Evolutionary conservation across 35 echinoderm and acorn worm species (phyloP), one percentile per base, ranked within the genome.

Genomic region (Chiridota heheva): DNA sequence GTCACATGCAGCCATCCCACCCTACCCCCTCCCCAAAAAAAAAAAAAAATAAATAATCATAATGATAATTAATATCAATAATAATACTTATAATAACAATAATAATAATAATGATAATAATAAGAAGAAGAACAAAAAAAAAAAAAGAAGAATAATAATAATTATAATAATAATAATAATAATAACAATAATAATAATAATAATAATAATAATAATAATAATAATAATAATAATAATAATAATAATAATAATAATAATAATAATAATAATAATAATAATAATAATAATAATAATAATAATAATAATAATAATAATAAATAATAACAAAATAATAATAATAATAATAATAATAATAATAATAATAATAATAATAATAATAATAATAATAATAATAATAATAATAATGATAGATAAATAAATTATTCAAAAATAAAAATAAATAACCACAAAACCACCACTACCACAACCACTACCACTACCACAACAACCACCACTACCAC

Each of bases 111-210:
- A n/a, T n/a, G n/a, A n/a, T n/a, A n/a, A n/a, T n/a, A n/a, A n/a
- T n/a, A n/a, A n/a, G n/a, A n/a, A n/a, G n/a, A n/a, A n/a, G n/a
- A n/a, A n/a, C n/a, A n/a, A n/a, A n/a, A n/a, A n/a, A n/a, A n/a
- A n/a, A n/a, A n/a, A n/a, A n/a, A n/a, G n/a, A n/a, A n/a, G n/a
- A n/a, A n/a, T n/a, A n/a, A 53, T 53, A 53, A 53, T 53, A 53
- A 53, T 53, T 53, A 53, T 13, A 13, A 53, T 13, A 13, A 53
- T 13, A 53, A 53, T 53, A 53, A 53, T 53, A 53, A 53, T 53
- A 53, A 53, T 53, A 53, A 53, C n/a, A 53, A 53, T 53, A 53
- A 53, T 53, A 53, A 53, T 53, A 53, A 53, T 53, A 53, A 53
- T 53, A 53, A 53, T 53, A 53, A 53, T 53, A 53, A 53, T 53